phyloP scores from a whole-genome alignment of 1,140 invertebrate genomes.

The Goniozus legneri region DNA sequence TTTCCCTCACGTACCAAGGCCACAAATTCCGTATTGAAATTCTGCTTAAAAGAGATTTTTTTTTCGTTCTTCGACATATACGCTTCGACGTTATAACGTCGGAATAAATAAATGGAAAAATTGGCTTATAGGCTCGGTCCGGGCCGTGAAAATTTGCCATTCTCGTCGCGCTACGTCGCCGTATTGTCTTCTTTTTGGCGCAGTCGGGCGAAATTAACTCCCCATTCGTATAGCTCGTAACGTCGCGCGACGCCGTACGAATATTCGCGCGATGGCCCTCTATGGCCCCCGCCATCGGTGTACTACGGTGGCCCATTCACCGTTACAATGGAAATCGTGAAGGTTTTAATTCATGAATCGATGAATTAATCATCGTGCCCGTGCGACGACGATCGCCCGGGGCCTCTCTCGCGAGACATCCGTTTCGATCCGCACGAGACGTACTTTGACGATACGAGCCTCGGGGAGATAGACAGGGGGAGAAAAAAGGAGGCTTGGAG shows the following conservation, averaged over 20 bases:
- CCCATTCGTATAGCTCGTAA: constrained; percentile 17
- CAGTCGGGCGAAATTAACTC: constrained; percentile 19
- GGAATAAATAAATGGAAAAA: background rate
- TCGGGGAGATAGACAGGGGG: background rate
- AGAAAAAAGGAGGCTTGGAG: background rate
- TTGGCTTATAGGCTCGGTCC: constrained; percentile 5
- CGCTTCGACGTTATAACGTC: background rate
- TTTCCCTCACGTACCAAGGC: too few relatives aligned
- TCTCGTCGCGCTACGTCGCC: constrained; percentile 4
- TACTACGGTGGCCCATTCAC: constrained; percentile 17
- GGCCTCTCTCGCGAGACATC: background rate
- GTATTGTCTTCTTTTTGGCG: constrained; percentile 1
- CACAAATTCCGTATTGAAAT: too few relatives aligned
- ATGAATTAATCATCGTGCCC: constrained; percentile 32
- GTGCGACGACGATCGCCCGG: too few relatives aligned
- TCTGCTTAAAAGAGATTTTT: too few relatives aligned
- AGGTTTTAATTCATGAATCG: constrained; percentile 33
- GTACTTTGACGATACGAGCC: constrained; percentile 9
- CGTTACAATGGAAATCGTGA: constrained; percentile 34
- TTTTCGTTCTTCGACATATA: background rate
- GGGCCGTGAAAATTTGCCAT: too few relatives aligned
- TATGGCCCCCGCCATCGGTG: too few relatives aligned
- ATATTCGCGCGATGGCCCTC: too few relatives aligned
- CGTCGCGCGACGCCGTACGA: too few relatives aligned
- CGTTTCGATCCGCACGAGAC: constrained; percentile 8